Evolutionary conservation across 53 echinoderm and acorn worm species (phyloP).

Genomic region (Luidia sarsii): DNA sequence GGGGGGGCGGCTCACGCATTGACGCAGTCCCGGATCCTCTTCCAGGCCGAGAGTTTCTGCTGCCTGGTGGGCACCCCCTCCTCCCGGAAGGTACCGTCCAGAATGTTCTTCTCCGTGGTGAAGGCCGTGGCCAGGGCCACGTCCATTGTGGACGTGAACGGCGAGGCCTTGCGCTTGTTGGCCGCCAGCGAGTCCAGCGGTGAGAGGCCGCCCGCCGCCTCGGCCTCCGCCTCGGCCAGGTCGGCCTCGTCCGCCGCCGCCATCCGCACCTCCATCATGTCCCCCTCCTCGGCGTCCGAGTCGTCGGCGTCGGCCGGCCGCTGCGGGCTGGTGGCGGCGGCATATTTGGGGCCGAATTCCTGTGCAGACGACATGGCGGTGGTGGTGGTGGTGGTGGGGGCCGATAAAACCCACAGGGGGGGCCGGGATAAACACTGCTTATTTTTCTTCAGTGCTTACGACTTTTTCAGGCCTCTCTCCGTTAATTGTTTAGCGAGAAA

Average conservation of each 20-base stretch:
- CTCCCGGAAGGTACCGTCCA: constrained; percentile 27
- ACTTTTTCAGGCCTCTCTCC: too few species aligned
- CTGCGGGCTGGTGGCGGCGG: not conserved
- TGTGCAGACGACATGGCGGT: constrained; percentile 45
- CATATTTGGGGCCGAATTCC: not conserved
- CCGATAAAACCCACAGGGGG: too few species aligned
- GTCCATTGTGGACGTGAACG: constrained; percentile 54
- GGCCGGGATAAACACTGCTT: constrained; percentile 13
- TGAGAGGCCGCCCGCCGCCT: not conserved
- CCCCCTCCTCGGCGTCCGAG: not conserved
- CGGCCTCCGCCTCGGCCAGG: not conserved
- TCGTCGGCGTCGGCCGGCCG: not conserved
- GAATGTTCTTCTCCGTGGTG: constrained; percentile 37
- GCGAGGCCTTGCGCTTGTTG: constrained; percentile 38
- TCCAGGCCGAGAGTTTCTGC: constrained; percentile 32
- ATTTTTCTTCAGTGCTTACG: constrained; percentile 43
- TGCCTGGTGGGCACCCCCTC: constrained; percentile 45
- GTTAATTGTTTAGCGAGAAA: constrained; percentile 58
- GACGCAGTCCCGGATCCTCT: constrained; percentile 47
- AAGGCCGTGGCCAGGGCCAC: constrained; percentile 45
- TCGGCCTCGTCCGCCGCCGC: constrained; percentile 42
- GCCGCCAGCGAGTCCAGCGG: not conserved
- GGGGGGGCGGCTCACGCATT: constrained; percentile 54
- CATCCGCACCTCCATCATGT: constrained; percentile 10
- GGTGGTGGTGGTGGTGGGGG: too few species aligned